Evolutionary conservation across 2,888 invertebrate species (phyloP).

Genomic region (Dicyrtomina minuta): DNA sequence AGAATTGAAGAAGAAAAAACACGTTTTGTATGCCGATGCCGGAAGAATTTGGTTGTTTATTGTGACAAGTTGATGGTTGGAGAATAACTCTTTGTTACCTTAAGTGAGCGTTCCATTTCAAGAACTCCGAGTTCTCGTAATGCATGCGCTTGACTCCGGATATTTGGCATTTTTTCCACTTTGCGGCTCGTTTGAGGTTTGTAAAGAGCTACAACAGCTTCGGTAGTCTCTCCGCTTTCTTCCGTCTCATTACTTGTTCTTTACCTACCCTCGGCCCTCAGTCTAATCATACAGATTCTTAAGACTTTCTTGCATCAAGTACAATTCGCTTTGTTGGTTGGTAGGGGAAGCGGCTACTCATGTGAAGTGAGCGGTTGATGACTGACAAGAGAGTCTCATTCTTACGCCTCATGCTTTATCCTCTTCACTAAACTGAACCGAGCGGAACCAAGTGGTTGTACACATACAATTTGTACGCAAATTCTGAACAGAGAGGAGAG

Average conservation of each 20-base stretch:
- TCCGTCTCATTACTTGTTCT: neutral
- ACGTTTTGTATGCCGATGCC: neutral
- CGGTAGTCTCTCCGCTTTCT: too few relatives aligned
- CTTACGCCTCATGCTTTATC: too few relatives aligned
- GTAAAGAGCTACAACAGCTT: too few relatives aligned
- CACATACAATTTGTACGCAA: neutral
- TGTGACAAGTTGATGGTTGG: slow-evolving; percentile 34
- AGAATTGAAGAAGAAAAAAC: too few relatives aligned
- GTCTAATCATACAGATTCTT: neutral
- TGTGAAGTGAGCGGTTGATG: too few relatives aligned
- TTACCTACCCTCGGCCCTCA: neutral
- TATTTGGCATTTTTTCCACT: slow-evolving; percentile 32
- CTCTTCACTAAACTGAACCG: too few relatives aligned
- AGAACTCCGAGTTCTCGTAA: neutral
- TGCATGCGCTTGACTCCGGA: slow-evolving; percentile 6
- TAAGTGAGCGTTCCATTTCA: slow-evolving; percentile 31
- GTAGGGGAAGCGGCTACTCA: too few relatives aligned
- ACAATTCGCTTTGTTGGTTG: too few relatives aligned
- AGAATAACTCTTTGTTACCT: slow-evolving; percentile 35
- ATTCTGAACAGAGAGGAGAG: too few relatives aligned
- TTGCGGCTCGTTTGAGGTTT: slow-evolving; percentile 20
- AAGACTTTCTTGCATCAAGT: too few relatives aligned
- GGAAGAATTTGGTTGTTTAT: slow-evolving; percentile 30
- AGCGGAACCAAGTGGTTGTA: too few relatives aligned
- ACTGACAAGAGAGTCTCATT: too few relatives aligned